Evolutionary conservation across 2,888 invertebrate species (phyloP).

Genomic region (Odontothrips loti): DNA sequence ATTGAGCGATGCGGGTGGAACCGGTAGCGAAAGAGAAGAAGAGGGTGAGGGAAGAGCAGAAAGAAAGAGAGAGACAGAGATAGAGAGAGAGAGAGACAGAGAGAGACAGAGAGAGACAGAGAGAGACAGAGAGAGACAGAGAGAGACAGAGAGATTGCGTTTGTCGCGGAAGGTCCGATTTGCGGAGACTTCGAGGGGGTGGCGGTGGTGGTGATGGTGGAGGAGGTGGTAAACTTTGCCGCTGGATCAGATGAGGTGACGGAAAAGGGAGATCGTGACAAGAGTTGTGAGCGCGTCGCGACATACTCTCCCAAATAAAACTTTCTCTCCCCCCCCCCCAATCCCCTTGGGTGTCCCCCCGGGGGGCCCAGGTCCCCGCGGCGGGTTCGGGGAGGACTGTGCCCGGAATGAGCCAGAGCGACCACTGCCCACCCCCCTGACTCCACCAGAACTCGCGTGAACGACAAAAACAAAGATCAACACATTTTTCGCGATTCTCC

Average conservation of each 20-base stretch:
- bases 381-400: not conserved
- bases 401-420: not conserved
- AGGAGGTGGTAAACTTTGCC: slow-evolving; percentile 9
- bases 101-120: not conserved
- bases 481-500: too few relatives aligned
- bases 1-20: not conserved
- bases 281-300: not conserved
- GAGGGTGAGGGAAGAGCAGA: too few relatives aligned
- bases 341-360: too few relatives aligned
- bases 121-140: not conserved
- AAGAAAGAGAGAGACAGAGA: not conserved
- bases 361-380: too few relatives aligned
- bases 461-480: too few relatives aligned
- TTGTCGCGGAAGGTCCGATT: not conserved
- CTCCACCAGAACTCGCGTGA: too few relatives aligned
- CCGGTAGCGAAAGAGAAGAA: not conserved
- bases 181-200: not conserved
- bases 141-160: not conserved
- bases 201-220: not conserved
- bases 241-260: not conserved
- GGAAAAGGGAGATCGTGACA: slow-evolving; percentile 16
- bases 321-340: not conserved
- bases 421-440: not conserved
- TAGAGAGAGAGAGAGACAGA: not conserved
- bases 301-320: slow-evolving; percentile 18